Percentiles rank a stretch among this genome's conserved stretches.
Evolutionary conservation across 2,113 vertebrate genomes (phyloP).

Genomic region (Paracyprichromis sp.): DNA sequence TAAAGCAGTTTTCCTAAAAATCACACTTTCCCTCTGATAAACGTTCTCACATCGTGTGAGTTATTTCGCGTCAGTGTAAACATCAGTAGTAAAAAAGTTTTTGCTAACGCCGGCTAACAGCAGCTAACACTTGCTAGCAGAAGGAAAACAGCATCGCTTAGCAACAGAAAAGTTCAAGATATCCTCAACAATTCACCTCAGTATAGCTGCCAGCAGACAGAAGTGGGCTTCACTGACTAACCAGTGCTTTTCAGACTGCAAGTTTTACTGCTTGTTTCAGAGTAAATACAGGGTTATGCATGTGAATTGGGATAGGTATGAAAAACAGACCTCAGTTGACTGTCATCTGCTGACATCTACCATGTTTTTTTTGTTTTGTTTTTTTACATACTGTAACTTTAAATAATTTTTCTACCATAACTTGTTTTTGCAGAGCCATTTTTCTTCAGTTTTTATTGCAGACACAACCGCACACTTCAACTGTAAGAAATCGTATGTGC

Average conservation of each 20-base stretch:
- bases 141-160: not conserved
- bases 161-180: not conserved
- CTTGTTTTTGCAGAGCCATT: not conserved
- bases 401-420: not conserved
- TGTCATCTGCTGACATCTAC: not conserved
- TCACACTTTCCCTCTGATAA: not conserved
- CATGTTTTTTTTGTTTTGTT: not conserved
- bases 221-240: not conserved
- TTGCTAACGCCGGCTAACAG: not conserved
- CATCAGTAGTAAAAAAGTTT: not conserved
- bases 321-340: not conserved
- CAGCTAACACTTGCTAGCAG: not conserved
- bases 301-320: not conserved
- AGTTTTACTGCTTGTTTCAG: not conserved
- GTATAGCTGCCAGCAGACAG: not conserved
- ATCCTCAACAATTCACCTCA: not conserved
- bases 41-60: not conserved
- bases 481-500: not conserved
- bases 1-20: not conserved
- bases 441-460: not conserved
- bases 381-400: not conserved
- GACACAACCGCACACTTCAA: not conserved
- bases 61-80: not conserved
- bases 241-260: not conserved
- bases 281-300: not conserved